Evolutionary conservation across 1,140 invertebrate genomes (phyloP), one percentile per base, ranked within the genome.

Genomic region (Heterodera carotae): DNA sequence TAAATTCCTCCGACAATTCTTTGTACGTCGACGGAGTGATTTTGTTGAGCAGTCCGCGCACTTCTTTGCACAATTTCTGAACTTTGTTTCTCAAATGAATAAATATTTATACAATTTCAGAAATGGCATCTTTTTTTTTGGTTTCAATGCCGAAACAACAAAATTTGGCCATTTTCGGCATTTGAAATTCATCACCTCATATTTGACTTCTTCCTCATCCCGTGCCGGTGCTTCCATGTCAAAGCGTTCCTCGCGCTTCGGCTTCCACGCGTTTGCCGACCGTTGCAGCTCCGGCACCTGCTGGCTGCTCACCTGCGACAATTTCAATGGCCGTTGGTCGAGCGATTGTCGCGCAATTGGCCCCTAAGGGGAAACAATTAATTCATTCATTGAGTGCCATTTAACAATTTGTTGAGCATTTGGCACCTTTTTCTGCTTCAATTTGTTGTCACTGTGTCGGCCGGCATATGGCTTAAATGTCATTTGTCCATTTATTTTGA

Each of bases 31-130:
- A 83, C 8, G 85, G 85, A 5, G 85, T 86, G 66, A 86, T 80
- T 64, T 86, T 86, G 81, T 86, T 86, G 22, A 86, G 73, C 22
- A 86, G 43, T 33, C 83, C 68, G 36, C 85, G 83, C 8, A 86
- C 72, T 36, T 82, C 81, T 75, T 86, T 85, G 69, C 67, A 60
- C 27, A 78, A 33, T 62, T 77, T 77, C 76, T 77, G 31, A 8
- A 77, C 60, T 71, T 67, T 67, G 3, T 15, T 68, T n/a, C 12
- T n/a, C 12, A 18, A 68, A 43, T 43, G 39, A 36, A 43, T 71
- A 8, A 3, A 70, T 33, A 8, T 31, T 34, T 4, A 66, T 31
- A 8, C 8, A 66, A 34, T n/a, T n/a, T n/a, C n/a, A n/a, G n/a
- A n/a, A n/a, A n/a, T n/a, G n/a, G n/a, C n/a, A n/a, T n/a, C n/a